These are phyloP conservation scores for Perca schrenkii DNA, from an alignment of 2,113 vertebrate genomes.

Conservation along the genomic window DNA sequence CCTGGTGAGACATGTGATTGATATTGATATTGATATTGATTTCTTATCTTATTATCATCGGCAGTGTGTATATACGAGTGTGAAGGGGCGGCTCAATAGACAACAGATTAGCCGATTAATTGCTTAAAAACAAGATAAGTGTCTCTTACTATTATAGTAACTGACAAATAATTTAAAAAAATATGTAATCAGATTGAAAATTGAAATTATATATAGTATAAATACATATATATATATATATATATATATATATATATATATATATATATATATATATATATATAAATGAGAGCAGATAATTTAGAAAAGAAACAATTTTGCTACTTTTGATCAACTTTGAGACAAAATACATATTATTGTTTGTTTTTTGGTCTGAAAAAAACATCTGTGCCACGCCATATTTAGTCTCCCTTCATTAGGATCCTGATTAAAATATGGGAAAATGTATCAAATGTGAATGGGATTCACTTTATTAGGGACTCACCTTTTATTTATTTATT, in stretches of 20 bases:
- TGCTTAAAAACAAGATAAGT: not conserved
- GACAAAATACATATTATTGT: not conserved
- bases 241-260: too few relatives aligned
- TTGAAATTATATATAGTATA: too few relatives aligned
- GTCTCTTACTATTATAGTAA: not conserved
- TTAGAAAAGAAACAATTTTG: too few relatives aligned
- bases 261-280: too few relatives aligned
- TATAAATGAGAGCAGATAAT: too few relatives aligned
- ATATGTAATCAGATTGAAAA: not conserved
- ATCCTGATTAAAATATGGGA: too few relatives aligned
- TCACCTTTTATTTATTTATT: not conserved
- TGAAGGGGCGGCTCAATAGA: too few relatives aligned
- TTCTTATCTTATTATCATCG: too few relatives aligned
- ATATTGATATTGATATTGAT: not conserved
- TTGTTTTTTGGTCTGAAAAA: not conserved
- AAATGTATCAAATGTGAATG: not conserved
- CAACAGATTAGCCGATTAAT: not conserved
- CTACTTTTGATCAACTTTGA: not conserved
- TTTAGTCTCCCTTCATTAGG: not conserved
- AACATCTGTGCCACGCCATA: not conserved
- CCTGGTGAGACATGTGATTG: conserved; percentile 13
- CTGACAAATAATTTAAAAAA: not conserved
- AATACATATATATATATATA: too few relatives aligned
- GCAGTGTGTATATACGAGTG: not conserved
- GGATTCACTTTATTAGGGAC: not conserved